phyloP scores from a whole-genome alignment of 2,797 vertebrate genomes.

The Acrossocheilus wenchowensis region DNA sequence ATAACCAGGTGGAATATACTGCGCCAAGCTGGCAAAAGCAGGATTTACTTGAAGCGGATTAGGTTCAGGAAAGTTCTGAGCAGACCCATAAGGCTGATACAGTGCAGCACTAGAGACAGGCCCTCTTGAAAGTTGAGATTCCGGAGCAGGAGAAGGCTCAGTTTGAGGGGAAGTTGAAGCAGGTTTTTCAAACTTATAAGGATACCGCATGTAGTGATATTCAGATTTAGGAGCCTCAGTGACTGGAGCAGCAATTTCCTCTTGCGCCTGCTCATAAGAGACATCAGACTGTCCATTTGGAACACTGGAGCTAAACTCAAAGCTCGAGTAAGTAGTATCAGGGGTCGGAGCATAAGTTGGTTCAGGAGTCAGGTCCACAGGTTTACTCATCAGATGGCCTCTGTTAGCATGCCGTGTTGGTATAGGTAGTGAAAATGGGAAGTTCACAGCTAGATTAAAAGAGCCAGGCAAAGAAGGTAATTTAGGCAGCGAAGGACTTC shows the following conservation, averaged over 20 bases:
- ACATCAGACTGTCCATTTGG: neutral
- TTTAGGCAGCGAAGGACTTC: neutral
- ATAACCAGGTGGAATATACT: slow-evolving; percentile 35
- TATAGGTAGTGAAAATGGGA: slow-evolving; percentile 33
- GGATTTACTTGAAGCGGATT: neutral
- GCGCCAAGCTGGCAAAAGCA: neutral
- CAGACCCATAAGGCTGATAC: neutral
- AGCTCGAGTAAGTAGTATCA: neutral
- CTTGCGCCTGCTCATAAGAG: neutral
- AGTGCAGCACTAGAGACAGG: neutral
- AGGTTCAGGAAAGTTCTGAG: neutral
- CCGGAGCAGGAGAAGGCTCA: neutral
- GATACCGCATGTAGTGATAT: neutral
- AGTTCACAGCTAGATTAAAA: slow-evolving; percentile 36
- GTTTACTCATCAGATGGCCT: neutral
- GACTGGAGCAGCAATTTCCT: neutral
- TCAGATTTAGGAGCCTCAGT: neutral
- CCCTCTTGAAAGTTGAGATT: neutral
- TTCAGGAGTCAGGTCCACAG: no score
- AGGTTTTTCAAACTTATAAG: neutral
- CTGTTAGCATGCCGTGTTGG: accelerated
- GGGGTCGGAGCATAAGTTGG: neutral
- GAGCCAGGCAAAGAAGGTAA: slow-evolving; percentile 19
- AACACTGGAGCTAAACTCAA: neutral
- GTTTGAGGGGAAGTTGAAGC: neutral